Percentiles rank a stretch among this genome's conserved stretches.
Evolutionary conservation across 2,113 vertebrate species (phyloP).

Genomic region (Brachyhypopomus occidentalis): DNA sequence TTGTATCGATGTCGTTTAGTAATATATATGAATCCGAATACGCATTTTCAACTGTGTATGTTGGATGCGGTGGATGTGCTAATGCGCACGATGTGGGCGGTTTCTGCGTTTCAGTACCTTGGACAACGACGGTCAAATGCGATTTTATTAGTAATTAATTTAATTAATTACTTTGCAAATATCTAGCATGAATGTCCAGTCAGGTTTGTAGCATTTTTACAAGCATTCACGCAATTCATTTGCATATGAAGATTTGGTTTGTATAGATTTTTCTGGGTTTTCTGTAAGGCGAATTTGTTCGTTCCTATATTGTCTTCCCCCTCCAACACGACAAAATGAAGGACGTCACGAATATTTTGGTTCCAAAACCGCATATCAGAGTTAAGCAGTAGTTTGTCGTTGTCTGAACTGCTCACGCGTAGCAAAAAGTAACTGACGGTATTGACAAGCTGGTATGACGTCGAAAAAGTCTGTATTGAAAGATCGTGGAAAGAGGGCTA

Average conservation of each 20-base stretch:
- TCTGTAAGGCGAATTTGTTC: constrained; percentile 27
- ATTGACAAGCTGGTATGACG: constrained; percentile 35
- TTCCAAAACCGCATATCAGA: background rate
- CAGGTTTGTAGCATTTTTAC: background rate
- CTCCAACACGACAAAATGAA: background rate
- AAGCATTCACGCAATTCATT: background rate
- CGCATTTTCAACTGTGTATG: constrained; percentile 7
- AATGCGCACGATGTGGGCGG: constrained; percentile 72
- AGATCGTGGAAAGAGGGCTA: constrained; percentile 17
- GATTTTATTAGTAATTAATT: background rate
- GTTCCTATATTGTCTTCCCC: constrained; percentile 4
- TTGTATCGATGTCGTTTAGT: background rate
- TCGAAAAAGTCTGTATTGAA: constrained; percentile 39
- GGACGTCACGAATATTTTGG: background rate
- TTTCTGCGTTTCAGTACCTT: constrained; percentile 68
- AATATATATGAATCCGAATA: background rate
- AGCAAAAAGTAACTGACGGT: background rate
- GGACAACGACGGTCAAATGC: constrained; percentile 61
- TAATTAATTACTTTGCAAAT: background rate
- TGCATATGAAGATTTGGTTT: too few relatives aligned
- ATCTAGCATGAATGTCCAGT: too few relatives aligned
- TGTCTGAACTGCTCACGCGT: background rate
- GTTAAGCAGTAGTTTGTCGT: background rate
- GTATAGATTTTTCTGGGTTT: constrained; percentile 28
- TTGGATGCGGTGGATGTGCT: constrained; percentile 48